Conservation (phyloP, 1,140 invertebrate genomes). For the Sinella curviseta region DNA sequence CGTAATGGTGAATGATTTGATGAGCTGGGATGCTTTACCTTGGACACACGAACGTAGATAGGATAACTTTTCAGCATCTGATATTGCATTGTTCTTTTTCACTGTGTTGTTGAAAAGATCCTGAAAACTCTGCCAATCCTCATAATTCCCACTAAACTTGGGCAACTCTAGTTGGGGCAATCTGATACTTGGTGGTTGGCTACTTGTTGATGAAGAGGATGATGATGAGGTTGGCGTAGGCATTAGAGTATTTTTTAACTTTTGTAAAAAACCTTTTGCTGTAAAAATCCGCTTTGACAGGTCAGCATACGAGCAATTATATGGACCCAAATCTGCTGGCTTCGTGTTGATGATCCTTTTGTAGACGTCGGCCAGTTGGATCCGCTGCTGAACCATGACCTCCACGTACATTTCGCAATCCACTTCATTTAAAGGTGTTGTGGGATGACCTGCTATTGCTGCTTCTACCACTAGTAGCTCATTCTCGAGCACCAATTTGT, state of each 20-base stretch:
- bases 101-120: slow-evolving; percentile 32
- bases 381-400: no score
- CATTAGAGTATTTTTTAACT: neutral
- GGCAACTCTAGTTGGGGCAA: slow-evolving; percentile 31
- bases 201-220: no score
- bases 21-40: slow-evolving; percentile 20
- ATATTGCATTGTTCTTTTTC: neutral
- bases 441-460: no score
- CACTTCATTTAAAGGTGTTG: no score
- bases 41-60: slow-evolving; percentile 29
- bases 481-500: no score
- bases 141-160: slow-evolving; percentile 10
- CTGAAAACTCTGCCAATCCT: slow-evolving; percentile 34
- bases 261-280: neutral
- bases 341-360: neutral
- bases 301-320: neutral
- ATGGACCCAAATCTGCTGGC: neutral
- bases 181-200: neutral
- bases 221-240: neutral
- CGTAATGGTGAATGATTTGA: slow-evolving; percentile 16
- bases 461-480: no score
- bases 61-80: slow-evolving; percentile 2
- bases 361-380: no score
- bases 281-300: neutral
- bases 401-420: no score